Evolutionary conservation across 2,113 vertebrate species (phyloP), one percentile per base, ranked within the genome.

Genomic region (Rhea pennata): DNA sequence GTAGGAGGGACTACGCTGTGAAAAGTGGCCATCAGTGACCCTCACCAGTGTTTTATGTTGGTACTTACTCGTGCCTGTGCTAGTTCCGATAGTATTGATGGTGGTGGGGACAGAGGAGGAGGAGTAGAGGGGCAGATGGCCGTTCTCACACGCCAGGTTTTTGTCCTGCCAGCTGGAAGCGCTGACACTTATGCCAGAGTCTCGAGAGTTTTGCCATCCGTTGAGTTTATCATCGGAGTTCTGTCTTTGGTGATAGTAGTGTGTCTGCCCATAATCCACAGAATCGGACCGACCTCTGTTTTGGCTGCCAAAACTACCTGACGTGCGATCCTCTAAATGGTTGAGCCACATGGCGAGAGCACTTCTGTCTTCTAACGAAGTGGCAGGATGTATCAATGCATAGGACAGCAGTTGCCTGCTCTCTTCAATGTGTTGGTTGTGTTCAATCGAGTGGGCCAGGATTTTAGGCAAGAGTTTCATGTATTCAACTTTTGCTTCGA

Each of bases 261-360:
- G 99, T 15, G 98, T 96, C 96, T 98, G 98, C 39, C 98, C 98
- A 16, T 99, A 99, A 97, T 99, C 99, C 97, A 99, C 91, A 12
- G 99, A 99, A 97, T 99, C 99, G 4, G 98, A 98, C 22, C 98
- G 98, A 54, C 98, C 98, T 15, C 99, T 97, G 96, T 20, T 93
- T 95, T 98, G 98, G 91, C 97, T 64, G 3, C 97, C 91, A 8
- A 98, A 98, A 81, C 97, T 92, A 1, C 98, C 98, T 0, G 99
- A 99, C 0, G 99, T 99, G 64, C 99, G 98, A 97, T 99, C 99
- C 97, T 99, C 99, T 96, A 99, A 98, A 98, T 99, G 99, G 97
- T 99, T 99, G 80, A 99, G 98, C 99, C 99, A 99, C 96, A 99
- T 99, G 27, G 99, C 99, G 86, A 99, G 98, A 50, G 99, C 99